phyloP scores from a whole-genome alignment of 2,888 invertebrate genomes.

The Drosophila silvestris region DNA sequence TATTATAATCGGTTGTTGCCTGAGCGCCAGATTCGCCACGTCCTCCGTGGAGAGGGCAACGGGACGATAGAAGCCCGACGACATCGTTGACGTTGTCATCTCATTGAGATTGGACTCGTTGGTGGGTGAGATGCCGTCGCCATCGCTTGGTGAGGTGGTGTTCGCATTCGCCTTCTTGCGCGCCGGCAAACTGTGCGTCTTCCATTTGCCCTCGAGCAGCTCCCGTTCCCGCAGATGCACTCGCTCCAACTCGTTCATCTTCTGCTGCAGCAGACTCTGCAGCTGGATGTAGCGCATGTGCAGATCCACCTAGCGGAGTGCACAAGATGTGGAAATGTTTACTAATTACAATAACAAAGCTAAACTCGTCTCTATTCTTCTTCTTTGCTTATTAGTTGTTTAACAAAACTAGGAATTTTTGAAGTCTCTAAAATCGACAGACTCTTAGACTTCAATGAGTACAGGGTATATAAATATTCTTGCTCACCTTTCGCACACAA shows the following conservation, averaged over 20 bases:
- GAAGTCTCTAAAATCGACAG: background rate
- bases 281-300: constrained; percentile 97
- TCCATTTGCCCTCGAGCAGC: constrained; percentile 94
- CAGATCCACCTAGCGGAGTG: constrained; percentile 88
- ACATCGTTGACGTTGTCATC: background rate
- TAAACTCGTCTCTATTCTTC: background rate
- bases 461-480: background rate
- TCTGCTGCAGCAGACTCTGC: constrained; percentile 92
- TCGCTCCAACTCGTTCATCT: constrained; percentile 93
- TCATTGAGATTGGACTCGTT: constrained; percentile 75
- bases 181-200: constrained; percentile 94
- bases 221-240: constrained; percentile 93
- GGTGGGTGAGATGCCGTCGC: constrained; percentile 86
- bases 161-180: constrained; percentile 90
- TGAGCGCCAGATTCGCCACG: constrained; percentile 85
- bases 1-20: constrained; percentile 74
- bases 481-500: constrained; percentile 94
- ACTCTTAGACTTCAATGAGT: no score
- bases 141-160: constrained; percentile 86
- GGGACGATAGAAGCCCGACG: constrained; percentile 89
- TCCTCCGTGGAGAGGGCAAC: constrained; percentile 92
- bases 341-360: background rate
- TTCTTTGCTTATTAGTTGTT: background rate
- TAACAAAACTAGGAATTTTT: no score
- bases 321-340: background rate